Conservation (phyloP, 2,113 vertebrate genomes). For the Pica pica region DNA sequence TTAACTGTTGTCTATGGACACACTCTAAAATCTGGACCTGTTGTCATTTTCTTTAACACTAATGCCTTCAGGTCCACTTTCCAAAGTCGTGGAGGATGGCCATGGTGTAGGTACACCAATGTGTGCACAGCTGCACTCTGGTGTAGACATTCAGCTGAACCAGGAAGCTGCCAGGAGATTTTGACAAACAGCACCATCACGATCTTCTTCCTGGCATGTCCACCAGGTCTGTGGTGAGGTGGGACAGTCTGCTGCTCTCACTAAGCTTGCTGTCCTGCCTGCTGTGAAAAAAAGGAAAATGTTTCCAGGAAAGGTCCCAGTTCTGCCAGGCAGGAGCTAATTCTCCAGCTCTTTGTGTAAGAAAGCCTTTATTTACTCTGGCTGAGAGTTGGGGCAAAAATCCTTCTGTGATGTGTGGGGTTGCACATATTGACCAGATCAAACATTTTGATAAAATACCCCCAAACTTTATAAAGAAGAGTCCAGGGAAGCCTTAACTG, state of each 20-base stretch:
- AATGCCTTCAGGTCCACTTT: neutral
- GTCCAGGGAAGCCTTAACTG: neutral
- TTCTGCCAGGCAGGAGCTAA: neutral
- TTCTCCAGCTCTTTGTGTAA: neutral
- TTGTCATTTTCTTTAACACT: neutral
- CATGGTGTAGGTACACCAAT: neutral
- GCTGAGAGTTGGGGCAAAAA: neutral
- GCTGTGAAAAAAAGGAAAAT: neutral
- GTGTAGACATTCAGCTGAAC: neutral
- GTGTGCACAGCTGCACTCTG: neutral
- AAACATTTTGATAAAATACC: neutral
- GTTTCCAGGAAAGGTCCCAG: neutral
- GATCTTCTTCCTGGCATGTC: neutral
- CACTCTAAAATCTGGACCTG: neutral
- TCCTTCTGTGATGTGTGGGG: accelerated
- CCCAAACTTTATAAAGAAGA: neutral
- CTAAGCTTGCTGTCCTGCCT: neutral
- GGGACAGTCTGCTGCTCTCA: neutral
- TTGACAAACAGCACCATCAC: neutral
- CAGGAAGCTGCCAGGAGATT: neutral
- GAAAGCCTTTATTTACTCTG: neutral
- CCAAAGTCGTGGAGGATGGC: neutral
- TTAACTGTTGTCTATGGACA: neutral
- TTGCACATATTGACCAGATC: neutral
- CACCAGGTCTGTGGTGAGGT: neutral